A percentile compares a stretch with the other conserved stretches of the same genome.
Conservation (phyloP, 2,113 vertebrate species). For the Phylloscopus whistleri region DNA sequence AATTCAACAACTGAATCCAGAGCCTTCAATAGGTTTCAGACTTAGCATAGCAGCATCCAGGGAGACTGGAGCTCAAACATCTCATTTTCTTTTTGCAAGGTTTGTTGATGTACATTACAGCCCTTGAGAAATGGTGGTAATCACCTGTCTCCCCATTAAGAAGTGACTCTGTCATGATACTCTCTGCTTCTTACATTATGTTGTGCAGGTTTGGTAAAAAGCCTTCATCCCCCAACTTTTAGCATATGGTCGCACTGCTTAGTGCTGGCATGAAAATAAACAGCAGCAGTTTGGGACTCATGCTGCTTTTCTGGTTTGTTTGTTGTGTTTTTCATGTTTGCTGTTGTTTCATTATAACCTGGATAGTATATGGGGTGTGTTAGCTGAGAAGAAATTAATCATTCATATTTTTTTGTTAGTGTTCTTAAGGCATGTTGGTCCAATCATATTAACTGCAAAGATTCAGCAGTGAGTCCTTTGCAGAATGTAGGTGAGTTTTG, state of each 20-base stretch:
- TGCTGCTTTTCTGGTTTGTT: not conserved
- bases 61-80: not conserved
- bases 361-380: not conserved
- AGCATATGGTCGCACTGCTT: not conserved
- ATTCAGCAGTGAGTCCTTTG: not conserved
- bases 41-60: not conserved
- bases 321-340: not conserved
- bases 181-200: not conserved
- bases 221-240: not conserved
- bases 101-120: not conserved
- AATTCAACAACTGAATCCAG: not conserved
- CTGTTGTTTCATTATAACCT: not conserved
- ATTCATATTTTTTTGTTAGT: not conserved
- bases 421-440: not conserved
- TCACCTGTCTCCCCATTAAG: not conserved
- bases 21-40: not conserved
- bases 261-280: not conserved
- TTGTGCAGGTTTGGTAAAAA: not conserved
- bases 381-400: not conserved
- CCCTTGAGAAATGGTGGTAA: not conserved
- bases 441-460: not conserved
- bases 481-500: not conserved
- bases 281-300: not conserved
- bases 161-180: not conserved
- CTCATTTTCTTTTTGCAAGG: not conserved